These are phyloP conservation scores for Clarias fuscus DNA, from an alignment of 2,797 vertebrate genomes.

Conservation along the genomic window DNA sequence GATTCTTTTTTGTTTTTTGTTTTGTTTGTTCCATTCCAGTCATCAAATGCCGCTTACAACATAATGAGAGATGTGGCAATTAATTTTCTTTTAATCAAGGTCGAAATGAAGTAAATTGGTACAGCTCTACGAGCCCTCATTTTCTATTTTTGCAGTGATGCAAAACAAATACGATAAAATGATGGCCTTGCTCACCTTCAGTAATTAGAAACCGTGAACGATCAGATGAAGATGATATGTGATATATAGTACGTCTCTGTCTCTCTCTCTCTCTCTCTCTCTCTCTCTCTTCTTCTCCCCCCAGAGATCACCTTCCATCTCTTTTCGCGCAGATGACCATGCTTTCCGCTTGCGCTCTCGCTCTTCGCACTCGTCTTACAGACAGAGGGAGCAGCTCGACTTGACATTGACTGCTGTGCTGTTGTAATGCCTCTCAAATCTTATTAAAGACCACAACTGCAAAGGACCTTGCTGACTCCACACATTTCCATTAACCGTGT, in stretches of 20 bases:
- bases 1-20: constrained; percentile 18
- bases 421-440: constrained; percentile 84
- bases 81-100: constrained; percentile 99
- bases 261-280: constrained; percentile 54
- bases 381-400: constrained; percentile 78
- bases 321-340: constrained; percentile 81
- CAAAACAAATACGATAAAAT: constrained; percentile 99
- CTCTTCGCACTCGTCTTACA: constrained; percentile 76
- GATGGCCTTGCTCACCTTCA: constrained; percentile 99
- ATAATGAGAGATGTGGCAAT: constrained; percentile 99
- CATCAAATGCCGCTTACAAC: constrained; percentile 93
- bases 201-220: constrained; percentile 99
- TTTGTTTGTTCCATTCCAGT: constrained; percentile 73
- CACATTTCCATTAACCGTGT: constrained; percentile 79
- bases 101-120: constrained; percentile 99
- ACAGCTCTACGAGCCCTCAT: constrained; percentile 96
- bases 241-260: constrained; percentile 75
- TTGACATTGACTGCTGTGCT: constrained; percentile 81
- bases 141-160: constrained; percentile 99
- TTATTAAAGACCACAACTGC: constrained; percentile 83
- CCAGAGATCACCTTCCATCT: constrained; percentile 84
- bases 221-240: constrained; percentile 91
- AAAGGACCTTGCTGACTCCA: constrained; percentile 83
- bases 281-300: constrained; percentile 64
- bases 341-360: constrained; percentile 73